These are phyloP conservation scores for Yponomeuta plumbellus DNA, from an alignment of 2,888 invertebrate species.

Conservation along the genomic window DNA sequence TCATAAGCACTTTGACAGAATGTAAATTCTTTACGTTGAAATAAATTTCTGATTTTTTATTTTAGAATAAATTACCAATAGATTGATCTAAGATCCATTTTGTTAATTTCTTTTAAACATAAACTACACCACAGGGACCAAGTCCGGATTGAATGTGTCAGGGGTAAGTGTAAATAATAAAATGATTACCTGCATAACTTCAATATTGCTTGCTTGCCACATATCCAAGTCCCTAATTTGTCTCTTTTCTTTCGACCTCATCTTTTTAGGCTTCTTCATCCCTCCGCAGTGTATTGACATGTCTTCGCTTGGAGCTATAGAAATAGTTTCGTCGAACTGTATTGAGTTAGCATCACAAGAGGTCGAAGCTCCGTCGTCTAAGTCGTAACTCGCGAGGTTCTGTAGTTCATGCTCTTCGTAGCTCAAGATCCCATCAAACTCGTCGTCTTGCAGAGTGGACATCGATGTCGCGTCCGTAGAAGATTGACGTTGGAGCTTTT, in stretches of 20 bases:
- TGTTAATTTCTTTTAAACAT: no score
- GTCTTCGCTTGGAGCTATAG: slow-evolving; percentile 53
- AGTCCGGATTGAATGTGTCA: no score
- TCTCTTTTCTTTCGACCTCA: slow-evolving; percentile 38
- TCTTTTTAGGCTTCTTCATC: slow-evolving; percentile 53
- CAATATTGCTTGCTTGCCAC: slow-evolving; percentile 62
- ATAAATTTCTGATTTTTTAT: no score
- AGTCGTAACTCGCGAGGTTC: neutral
- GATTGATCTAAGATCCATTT: no score
- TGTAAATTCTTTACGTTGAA: no score
- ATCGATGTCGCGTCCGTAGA: slow-evolving; percentile 45
- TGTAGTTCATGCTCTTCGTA: slow-evolving; percentile 1
- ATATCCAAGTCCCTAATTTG: slow-evolving; percentile 54
- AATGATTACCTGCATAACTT: slow-evolving; percentile 57
- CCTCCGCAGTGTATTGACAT: slow-evolving; percentile 52
- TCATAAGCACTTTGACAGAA: no score
- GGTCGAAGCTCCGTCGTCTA: slow-evolving; percentile 45
- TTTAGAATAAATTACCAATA: no score
- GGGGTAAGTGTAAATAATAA: no score
- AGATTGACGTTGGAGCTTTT: slow-evolving; percentile 38
- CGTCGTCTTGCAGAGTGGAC: slow-evolving; percentile 40
- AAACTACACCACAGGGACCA: no score
- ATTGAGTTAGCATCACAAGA: slow-evolving; percentile 52
- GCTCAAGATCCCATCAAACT: slow-evolving; percentile 24
- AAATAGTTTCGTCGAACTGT: slow-evolving; percentile 44